phyloP scores from a whole-genome alignment of 2,888 invertebrate genomes.

The Minunthozetes semirufus region DNA sequence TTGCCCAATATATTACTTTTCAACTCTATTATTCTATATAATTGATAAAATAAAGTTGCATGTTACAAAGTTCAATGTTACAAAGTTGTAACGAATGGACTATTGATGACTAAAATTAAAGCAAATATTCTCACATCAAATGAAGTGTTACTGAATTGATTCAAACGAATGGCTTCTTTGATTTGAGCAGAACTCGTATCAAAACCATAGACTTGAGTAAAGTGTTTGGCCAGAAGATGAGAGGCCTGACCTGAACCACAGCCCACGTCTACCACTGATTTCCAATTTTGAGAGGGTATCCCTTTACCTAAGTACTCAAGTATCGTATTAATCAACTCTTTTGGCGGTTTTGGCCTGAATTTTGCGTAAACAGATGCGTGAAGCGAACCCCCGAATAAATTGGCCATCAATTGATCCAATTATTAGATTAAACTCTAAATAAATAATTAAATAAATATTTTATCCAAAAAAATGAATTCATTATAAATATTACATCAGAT shows the following conservation, averaged over 20 bases:
- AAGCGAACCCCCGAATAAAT: neutral
- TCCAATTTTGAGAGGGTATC: neutral
- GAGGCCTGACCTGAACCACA: conserved; percentile 54
- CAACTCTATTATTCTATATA: no score
- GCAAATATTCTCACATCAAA: conserved; percentile 41
- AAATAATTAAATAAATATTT: neutral
- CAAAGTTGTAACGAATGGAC: no score
- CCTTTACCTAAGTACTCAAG: neutral
- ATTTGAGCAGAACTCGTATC: conserved; percentile 51
- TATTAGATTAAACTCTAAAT: neutral
- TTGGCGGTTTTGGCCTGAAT: conserved; percentile 30
- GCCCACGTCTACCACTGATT: conserved; percentile 51
- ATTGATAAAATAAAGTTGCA: no score
- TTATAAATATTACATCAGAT: conserved; percentile 13
- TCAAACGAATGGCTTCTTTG: conserved; percentile 46
- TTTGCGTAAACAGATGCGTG: conserved; percentile 22
- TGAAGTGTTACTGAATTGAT: conserved; percentile 44
- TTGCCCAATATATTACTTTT: no score
- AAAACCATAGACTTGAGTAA: conserved; percentile 50
- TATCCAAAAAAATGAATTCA: neutral
- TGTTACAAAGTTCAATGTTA: no score
- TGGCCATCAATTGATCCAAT: neutral
- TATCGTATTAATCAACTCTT: conserved; percentile 32
- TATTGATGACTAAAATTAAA: no score
- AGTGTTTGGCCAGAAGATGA: conserved; percentile 48